These are phyloP conservation scores for Megamerina dolium DNA, from an alignment of 2,888 invertebrate species.

Conservation along the genomic window DNA sequence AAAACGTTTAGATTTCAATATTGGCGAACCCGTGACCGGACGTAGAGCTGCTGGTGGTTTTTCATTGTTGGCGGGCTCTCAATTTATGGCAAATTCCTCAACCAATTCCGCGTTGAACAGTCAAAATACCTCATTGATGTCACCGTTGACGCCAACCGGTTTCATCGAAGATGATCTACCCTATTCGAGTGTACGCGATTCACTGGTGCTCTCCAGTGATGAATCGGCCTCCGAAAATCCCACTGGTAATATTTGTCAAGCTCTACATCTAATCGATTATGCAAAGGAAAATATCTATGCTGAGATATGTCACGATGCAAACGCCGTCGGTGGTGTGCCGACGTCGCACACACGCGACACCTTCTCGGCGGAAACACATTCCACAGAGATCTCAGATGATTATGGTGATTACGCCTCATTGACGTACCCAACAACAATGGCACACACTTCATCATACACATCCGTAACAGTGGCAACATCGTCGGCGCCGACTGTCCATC, in stretches of 20 bases:
- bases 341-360: conserved; percentile 31
- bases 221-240: conserved; percentile 20
- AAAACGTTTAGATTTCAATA: conserved; percentile 31
- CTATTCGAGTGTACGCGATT: conserved; percentile 65
- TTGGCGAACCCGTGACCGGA: conserved; percentile 41
- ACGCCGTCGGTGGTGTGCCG: conserved; percentile 25
- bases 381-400: conserved; percentile 32
- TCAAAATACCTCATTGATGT: conserved; percentile 23
- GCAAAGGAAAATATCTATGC: conserved; percentile 64
- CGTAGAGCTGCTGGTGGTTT: conserved; percentile 39
- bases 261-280: conserved; percentile 35
- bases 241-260: conserved; percentile 24
- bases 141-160: conserved; percentile 27
- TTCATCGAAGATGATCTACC: conserved; percentile 58
- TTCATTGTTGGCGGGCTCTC: conserved; percentile 29
- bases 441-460: neutral
- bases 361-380: conserved; percentile 30
- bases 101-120: conserved; percentile 1
- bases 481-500: neutral
- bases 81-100: conserved; percentile 13
- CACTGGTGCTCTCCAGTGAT: conserved; percentile 49
- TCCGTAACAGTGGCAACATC: conserved; percentile 16
- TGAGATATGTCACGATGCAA: conserved; percentile 55
- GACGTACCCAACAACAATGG: conserved; percentile 24
- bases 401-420: conserved; percentile 40